Percentiles rank a stretch among this genome's conserved stretches.
phyloP scores from a whole-genome alignment of 1,140 invertebrate species.

The Pseudomyrmex cubaensis region DNA sequence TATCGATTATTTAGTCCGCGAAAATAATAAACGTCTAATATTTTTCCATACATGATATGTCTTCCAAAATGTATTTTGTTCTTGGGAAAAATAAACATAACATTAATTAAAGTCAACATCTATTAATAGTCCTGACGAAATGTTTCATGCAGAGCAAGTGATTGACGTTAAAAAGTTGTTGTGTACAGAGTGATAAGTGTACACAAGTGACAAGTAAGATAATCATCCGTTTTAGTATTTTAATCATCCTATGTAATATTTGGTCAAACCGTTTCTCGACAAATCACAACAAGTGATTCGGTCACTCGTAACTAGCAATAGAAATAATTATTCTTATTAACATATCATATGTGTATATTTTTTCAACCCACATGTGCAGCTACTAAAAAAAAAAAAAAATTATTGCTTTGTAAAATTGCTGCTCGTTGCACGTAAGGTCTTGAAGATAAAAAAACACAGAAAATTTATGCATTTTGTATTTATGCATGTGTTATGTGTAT shows the following conservation, averaged over 20 bases:
- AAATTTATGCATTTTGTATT: conserved; percentile 12
- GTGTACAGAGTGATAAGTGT: too few relatives aligned
- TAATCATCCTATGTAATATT: conserved; percentile 65
- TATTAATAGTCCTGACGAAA: background rate
- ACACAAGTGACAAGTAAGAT: conserved; percentile 59
- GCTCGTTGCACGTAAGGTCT: conserved; percentile 11
- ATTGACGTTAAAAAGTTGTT: background rate
- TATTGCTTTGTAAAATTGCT: background rate
- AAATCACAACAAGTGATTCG: conserved; percentile 59
- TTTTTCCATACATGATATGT: conserved; percentile 64
- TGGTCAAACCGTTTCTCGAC: conserved; percentile 64
- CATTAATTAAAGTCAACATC: too few relatives aligned
- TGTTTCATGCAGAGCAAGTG: background rate
- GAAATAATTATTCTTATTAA: conserved; percentile 51
- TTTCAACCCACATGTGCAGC: conserved; percentile 64
- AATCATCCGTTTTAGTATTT: conserved; percentile 54
- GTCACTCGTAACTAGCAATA: conserved; percentile 54
- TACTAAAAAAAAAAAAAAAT: conserved; percentile 1
- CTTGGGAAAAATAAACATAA: background rate
- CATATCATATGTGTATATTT: conserved; percentile 6
- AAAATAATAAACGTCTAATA: conserved; percentile 1
- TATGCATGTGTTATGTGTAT: too few relatives aligned
- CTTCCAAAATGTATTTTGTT: background rate
- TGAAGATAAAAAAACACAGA: conserved; percentile 23
- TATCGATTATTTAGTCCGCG: background rate